A percentile compares a stretch with the other conserved stretches of the same genome.
phyloP scores from a whole-genome alignment of 2,113 vertebrate genomes.

The rat (Rattus norvegicus) region DNA sequence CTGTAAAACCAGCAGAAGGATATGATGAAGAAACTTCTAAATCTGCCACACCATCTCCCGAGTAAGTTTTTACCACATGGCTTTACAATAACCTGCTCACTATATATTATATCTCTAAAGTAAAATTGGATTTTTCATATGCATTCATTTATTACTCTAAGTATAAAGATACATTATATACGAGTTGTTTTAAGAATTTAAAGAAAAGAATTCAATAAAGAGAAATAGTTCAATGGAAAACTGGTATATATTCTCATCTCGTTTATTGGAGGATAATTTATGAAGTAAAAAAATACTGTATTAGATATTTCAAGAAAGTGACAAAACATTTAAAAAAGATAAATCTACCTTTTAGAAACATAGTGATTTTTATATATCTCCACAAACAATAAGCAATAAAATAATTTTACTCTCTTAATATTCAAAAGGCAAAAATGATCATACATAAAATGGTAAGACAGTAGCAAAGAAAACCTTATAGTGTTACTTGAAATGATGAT shows the following conservation, averaged over 20 bases:
- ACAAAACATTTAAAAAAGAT: constrained; percentile 1
- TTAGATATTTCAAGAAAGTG: not conserved
- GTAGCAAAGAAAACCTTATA: not conserved
- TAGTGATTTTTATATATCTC: not conserved
- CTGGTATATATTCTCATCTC: not conserved
- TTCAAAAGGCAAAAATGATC: not conserved
- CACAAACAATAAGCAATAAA: not conserved
- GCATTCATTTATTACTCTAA: not conserved
- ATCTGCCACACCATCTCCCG: not conserved
- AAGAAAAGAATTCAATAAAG: constrained; percentile 18
- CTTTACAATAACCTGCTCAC: not conserved
- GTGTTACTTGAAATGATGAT: not conserved
- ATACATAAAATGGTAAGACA: not conserved
- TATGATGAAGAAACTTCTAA: not conserved
- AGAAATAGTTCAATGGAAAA: not conserved
- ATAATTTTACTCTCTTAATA: not conserved
- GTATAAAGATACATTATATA: not conserved
- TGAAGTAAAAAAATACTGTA: not conserved
- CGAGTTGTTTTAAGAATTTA: not conserved
- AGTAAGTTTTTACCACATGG: not conserved
- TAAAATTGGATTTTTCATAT: not conserved
- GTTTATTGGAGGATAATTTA: not conserved
- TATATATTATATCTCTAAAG: not conserved
- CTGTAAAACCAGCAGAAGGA: constrained; percentile 48
- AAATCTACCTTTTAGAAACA: not conserved